These are phyloP conservation scores for Nothocercus julius DNA, from an alignment of 2,113 vertebrate species.

Conservation along the genomic window DNA sequence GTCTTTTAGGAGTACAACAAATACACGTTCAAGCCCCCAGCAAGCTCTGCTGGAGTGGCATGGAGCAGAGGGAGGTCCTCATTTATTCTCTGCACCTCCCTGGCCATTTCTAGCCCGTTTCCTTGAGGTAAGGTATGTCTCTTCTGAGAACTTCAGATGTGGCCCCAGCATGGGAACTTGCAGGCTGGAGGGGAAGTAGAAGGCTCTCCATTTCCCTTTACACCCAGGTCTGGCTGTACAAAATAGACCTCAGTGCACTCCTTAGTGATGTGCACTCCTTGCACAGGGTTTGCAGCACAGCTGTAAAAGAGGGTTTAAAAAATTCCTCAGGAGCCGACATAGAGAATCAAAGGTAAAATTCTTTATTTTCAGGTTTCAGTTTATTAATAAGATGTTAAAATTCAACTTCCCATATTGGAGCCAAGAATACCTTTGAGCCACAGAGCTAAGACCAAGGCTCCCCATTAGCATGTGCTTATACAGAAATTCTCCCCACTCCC, in stretches of 20 bases:
- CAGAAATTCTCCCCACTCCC: background rate
- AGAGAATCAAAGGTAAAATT: background rate
- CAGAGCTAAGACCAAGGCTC: background rate
- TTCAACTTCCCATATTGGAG: background rate
- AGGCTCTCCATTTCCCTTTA: background rate
- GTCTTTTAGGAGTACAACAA: background rate
- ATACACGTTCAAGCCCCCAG: background rate
- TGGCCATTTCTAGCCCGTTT: background rate
- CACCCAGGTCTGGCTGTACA: background rate
- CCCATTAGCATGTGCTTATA: background rate
- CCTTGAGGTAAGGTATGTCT: background rate
- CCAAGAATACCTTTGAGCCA: background rate
- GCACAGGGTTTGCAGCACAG: background rate
- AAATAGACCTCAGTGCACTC: background rate
- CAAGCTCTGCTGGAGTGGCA: background rate
- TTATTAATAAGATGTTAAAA: background rate
- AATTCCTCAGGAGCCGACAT: background rate
- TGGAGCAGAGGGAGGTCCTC: background rate
- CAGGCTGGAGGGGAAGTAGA: background rate
- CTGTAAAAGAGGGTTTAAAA: background rate
- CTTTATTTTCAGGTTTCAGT: background rate
- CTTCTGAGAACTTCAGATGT: background rate
- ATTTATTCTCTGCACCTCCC: background rate
- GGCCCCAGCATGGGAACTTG: background rate
- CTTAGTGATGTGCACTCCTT: background rate